A percentile compares a stretch with the other conserved stretches of the same genome.
These are phyloP conservation scores for Siderastrea siderea DNA, from an alignment of 92 coral and sea anemone genomes.

Conservation along the genomic window DNA sequence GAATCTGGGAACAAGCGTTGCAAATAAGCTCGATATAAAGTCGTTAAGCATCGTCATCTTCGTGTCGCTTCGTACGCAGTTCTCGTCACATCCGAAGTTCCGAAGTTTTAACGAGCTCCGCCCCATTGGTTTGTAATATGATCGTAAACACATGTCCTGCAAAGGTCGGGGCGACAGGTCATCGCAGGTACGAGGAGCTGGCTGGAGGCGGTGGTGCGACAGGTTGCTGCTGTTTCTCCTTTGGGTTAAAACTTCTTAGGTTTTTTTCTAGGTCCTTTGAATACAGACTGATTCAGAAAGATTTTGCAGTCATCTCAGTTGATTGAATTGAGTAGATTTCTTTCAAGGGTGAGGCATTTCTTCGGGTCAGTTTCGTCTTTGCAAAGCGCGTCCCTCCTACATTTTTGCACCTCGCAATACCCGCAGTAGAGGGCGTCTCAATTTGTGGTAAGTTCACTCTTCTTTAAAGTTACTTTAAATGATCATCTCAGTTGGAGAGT, in stretches of 20 bases:
- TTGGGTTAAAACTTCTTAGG: neutral
- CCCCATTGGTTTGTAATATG: neutral
- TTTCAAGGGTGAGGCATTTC: slow-evolving; percentile 7
- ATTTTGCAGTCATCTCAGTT: slow-evolving; percentile 2
- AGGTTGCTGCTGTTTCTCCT: neutral
- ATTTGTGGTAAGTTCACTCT: slow-evolving; percentile 11
- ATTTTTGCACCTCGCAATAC: neutral
- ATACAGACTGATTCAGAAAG: neutral
- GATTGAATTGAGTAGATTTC: slow-evolving; percentile 10
- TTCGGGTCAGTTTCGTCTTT: neutral
- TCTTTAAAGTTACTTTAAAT: neutral
- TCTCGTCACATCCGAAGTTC: slow-evolving; percentile 3
- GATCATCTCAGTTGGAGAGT: neutral
- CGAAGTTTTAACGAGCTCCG: neutral
- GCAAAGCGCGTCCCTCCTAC: neutral
- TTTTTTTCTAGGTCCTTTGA: neutral
- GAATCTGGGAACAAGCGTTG: neutral
- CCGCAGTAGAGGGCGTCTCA: neutral
- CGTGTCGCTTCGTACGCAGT: neutral
- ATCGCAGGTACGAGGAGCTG: slow-evolving; percentile 10
- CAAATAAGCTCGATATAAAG: neutral
- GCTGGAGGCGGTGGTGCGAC: neutral
- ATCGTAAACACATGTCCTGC: slow-evolving; percentile 4
- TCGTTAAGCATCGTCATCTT: neutral
- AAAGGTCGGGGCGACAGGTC: neutral